These are phyloP conservation scores for Dicrostonyx torquatus DNA, from an alignment of 2,797 vertebrate species.

Conservation along the genomic window DNA sequence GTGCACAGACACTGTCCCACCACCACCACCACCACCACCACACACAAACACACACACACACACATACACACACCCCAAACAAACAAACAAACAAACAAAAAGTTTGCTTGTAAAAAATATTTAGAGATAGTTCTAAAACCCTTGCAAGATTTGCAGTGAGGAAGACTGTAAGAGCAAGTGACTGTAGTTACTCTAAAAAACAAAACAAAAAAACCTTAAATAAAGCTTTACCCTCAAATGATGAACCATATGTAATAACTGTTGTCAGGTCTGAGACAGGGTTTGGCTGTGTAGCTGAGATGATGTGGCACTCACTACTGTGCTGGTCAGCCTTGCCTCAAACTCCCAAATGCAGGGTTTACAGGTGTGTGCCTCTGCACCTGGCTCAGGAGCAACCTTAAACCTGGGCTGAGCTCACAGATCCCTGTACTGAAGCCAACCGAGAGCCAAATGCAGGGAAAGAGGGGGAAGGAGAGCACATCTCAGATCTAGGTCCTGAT, in stretches of 20 bases:
- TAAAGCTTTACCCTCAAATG: constrained; percentile 28
- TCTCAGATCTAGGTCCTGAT: not conserved
- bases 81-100: not conserved
- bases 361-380: not conserved
- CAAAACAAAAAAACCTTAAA: constrained; percentile 23
- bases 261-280: not conserved
- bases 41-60: not conserved
- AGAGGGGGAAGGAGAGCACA: not conserved
- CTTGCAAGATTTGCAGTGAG: not conserved
- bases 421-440: not conserved
- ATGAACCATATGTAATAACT: not conserved
- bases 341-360: not conserved
- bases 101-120: constrained; percentile 57
- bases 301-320: not conserved
- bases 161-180: not conserved
- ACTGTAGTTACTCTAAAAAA: constrained; percentile 7
- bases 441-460: constrained; percentile 17
- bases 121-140: constrained; percentile 34
- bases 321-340: not conserved
- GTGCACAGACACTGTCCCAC: not conserved
- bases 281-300: not conserved
- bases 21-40: too few relatives aligned
- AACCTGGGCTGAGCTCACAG: constrained; percentile 38
- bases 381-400: constrained; percentile 13
- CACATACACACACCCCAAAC: not conserved